Conservation (phyloP, 2,888 invertebrate species). For the Diogma glabrata region DNA sequence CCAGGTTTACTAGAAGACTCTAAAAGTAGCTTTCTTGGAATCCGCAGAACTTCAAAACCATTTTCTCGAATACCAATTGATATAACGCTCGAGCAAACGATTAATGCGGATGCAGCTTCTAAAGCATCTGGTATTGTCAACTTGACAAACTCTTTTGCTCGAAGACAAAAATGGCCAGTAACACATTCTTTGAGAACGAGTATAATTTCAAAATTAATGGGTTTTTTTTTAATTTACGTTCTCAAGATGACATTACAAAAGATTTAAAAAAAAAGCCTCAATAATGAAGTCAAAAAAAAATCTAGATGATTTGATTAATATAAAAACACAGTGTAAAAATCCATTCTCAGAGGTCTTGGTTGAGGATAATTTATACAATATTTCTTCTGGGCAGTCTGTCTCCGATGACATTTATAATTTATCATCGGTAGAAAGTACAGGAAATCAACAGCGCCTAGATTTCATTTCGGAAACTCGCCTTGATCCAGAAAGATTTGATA, state of each 20-base stretch:
- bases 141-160: not conserved
- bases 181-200: too few species aligned
- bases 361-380: too few species aligned
- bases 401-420: not conserved
- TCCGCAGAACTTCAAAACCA: not conserved
- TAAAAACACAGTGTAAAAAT: too few species aligned
- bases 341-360: too few species aligned
- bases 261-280: not conserved
- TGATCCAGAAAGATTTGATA: not conserved
- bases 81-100: not conserved
- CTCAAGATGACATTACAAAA: not conserved
- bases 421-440: not conserved
- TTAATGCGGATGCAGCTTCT: not conserved
- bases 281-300: not conserved
- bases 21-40: not conserved
- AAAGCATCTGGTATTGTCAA: not conserved
- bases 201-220: not conserved
- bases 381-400: not conserved
- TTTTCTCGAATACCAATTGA: not conserved
- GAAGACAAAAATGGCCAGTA: not conserved
- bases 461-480: not conserved
- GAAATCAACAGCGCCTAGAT: not conserved
- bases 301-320: too few species aligned
- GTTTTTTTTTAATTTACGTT: not conserved
- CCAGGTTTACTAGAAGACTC: not conserved